Evolutionary conservation across 2,888 invertebrate species (phyloP).

Genomic region (Hemaris fuciformis): DNA sequence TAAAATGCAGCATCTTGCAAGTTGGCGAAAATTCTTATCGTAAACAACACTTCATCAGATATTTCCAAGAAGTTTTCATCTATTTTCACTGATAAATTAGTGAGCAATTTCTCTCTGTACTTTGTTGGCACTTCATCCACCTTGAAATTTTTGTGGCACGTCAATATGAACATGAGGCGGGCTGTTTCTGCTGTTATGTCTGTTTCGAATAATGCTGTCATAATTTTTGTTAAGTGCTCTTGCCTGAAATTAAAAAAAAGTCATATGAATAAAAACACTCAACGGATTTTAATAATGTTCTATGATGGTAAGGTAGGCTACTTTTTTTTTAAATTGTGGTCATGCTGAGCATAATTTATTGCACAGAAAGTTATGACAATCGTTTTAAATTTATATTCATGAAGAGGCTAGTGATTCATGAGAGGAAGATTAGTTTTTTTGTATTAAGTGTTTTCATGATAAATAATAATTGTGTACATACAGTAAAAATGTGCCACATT

Average conservation of each 20-base stretch:
- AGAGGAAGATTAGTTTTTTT: too few relatives aligned
- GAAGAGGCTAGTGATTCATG: too few relatives aligned
- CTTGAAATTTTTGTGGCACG: constrained; percentile 54
- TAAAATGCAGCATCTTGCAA: constrained; percentile 32
- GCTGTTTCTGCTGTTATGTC: constrained; percentile 30
- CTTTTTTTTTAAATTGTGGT: too few relatives aligned
- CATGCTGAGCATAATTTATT: too few relatives aligned
- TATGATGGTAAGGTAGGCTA: too few relatives aligned
- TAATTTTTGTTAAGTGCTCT: constrained; percentile 43
- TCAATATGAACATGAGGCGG: constrained; percentile 53
- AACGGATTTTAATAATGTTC: too few relatives aligned
- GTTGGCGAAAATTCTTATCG: constrained; percentile 59
- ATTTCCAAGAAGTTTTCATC: constrained; percentile 23
- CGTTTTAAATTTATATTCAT: too few relatives aligned
- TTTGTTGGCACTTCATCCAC: constrained; percentile 28
- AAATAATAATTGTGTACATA: too few relatives aligned
- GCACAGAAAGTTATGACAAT: too few relatives aligned
- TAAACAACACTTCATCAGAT: constrained; percentile 31
- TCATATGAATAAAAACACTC: background rate
- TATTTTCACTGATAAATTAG: constrained; percentile 29
- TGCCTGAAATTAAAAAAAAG: constrained; percentile 40
- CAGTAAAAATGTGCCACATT: too few relatives aligned
- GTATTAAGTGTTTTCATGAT: too few relatives aligned
- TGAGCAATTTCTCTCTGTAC: constrained; percentile 36
- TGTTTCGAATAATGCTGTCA: constrained; percentile 32